Base-by-base conservation (phyloP, 2,797 vertebrate genomes). In the Cryptoprocta ferox region DNA sequence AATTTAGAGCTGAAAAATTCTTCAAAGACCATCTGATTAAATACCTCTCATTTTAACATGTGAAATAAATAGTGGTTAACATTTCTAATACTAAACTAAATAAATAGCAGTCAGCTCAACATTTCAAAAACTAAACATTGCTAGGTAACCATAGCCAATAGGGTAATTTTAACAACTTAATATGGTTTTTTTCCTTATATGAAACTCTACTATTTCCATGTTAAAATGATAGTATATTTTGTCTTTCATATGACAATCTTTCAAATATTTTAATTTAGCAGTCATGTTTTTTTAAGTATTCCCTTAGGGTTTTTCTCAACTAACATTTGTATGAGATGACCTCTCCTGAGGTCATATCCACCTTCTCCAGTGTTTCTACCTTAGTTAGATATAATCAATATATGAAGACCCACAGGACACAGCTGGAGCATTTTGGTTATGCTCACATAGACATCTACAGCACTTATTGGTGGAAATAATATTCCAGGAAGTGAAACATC, bases 401-500 rank as follows among this genome's bases (percentile, higher is more conserved):
- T 50, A 16, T 61, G 37, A 90, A 93, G 21, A 63, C 26, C 35
- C 15, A 11, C 42, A 82, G 61, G 32, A 78, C 53, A 71, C 4
- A 91, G 0, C 11, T 19, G 21, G 45, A 35, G 35, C 16, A 50
- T 28, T 61, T n/a, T 68, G 21, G 35, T 71, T 39, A 37, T 32
- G 3, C 28, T 18, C 37, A 61, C n/a, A 53, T 28, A 6, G 18
- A 79, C 19, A 28, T 61, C 32, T 53, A 37, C 2, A 83, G 63
- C 10, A 79, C 28, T 63, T 35, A 53, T 2, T 45, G 21, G n/a
- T 89, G 14, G 71, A 91, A 95, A 78, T 78, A 39, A 24, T 37
- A 50, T 71, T 91, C 68, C 66, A 66, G 61, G 45, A 96, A 93
- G n/a, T 61, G 48, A 93, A 21, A 81, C 28, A 81, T 81, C 61